phyloP scores from a whole-genome alignment of 2,113 vertebrate genomes.

The Sinocyclocheilus rhinocerous region DNA sequence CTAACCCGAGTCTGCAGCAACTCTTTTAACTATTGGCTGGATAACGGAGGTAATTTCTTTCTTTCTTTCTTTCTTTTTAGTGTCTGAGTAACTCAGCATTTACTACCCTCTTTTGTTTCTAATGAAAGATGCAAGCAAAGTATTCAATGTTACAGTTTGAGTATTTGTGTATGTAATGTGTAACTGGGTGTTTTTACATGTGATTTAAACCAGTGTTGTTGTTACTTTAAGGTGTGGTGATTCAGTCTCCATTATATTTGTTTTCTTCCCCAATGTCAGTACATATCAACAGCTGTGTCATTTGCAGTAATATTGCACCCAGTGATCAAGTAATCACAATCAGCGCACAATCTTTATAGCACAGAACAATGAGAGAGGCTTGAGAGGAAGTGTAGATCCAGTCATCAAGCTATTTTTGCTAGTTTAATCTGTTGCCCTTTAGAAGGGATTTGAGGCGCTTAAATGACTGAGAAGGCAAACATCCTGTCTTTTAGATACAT shows the following conservation, averaged over 20 bases:
- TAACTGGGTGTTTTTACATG: neutral
- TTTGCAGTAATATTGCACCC: neutral
- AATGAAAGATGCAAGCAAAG: neutral
- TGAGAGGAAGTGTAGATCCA: no score
- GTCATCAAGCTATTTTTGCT: neutral
- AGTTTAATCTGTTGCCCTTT: neutral
- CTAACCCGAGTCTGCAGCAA: neutral
- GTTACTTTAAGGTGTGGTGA: neutral
- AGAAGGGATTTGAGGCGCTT: neutral
- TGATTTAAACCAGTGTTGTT: neutral
- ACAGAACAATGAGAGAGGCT: neutral
- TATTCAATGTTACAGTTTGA: neutral
- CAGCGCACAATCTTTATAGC: neutral
- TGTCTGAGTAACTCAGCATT: neutral
- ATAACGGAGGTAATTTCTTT: neutral
- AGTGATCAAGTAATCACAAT: neutral
- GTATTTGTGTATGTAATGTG: neutral
- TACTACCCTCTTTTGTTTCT: neutral
- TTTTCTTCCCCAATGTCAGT: neutral
- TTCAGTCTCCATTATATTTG: neutral
- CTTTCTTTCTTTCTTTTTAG: neutral
- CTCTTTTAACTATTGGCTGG: neutral
- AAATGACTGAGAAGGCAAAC: neutral
- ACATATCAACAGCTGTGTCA: neutral
- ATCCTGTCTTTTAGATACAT: neutral